These are phyloP conservation scores for Psettodes erumei DNA, from an alignment of 2,113 vertebrate species.

Conservation along the genomic window DNA sequence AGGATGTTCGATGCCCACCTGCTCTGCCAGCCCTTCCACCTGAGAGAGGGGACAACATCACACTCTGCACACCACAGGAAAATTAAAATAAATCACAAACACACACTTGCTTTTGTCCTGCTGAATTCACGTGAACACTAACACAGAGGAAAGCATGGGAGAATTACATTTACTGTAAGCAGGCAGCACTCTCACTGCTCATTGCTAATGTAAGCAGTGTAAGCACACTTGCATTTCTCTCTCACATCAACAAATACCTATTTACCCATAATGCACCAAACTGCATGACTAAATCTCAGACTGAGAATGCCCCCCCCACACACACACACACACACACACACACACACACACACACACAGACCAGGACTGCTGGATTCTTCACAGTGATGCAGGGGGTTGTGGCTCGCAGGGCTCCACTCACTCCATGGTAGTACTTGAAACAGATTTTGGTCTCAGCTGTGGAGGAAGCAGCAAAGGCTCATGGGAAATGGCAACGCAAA, in stretches of 20 bases:
- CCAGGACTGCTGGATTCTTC: conserved; percentile 95
- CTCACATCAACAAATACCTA: neutral
- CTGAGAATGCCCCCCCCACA: no score
- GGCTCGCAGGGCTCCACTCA: conserved; percentile 94
- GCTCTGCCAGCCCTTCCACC: conserved; percentile 90
- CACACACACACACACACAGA: conserved; percentile 69
- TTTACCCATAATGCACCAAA: neutral
- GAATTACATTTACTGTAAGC: neutral
- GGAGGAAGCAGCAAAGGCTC: conserved; percentile 56
- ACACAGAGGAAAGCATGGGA: neutral
- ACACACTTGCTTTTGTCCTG: neutral
- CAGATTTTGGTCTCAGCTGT: conserved; percentile 98
- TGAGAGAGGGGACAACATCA: conserved; percentile 62
- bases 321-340: no score
- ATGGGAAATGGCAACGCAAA: neutral
- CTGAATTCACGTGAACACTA: neutral
- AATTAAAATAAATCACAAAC: neutral
- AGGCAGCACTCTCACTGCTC: neutral
- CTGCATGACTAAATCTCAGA: neutral
- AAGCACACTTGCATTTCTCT: no score
- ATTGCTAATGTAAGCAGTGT: neutral
- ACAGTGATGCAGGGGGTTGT: conserved; percentile 98
- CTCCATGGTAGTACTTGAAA: conserved; percentile 98
- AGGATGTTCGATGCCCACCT: conserved; percentile 88
- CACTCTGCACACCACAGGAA: neutral